Percentiles rank a stretch among this genome's conserved stretches.
Conservation (phyloP, 2,888 invertebrate species). For the Apodemia zela region DNA sequence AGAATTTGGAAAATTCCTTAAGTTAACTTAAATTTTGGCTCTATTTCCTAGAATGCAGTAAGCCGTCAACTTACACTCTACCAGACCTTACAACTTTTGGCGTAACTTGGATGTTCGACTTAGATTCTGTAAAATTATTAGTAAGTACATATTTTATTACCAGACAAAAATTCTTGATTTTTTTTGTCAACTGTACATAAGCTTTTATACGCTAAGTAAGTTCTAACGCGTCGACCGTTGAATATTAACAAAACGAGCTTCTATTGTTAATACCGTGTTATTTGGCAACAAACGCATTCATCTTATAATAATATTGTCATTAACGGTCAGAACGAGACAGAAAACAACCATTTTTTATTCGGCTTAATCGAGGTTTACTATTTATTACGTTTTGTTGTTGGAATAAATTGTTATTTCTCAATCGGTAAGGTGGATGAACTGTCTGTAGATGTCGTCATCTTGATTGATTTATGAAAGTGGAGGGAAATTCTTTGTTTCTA, state of each 20-base stretch:
- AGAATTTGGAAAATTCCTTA: no score
- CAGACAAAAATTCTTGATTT: slow-evolving; percentile 17
- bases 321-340: slow-evolving; percentile 39
- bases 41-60: no score
- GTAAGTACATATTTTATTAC: no score
- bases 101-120: no score
- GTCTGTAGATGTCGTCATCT: slow-evolving; percentile 10
- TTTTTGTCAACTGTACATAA: slow-evolving; percentile 40
- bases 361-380: slow-evolving; percentile 30
- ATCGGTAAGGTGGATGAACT: slow-evolving; percentile 39
- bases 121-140: no score
- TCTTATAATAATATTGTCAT: slow-evolving; percentile 66
- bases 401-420: slow-evolving; percentile 31
- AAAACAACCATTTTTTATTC: slow-evolving; percentile 38
- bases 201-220: slow-evolving; percentile 42
- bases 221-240: slow-evolving; percentile 41
- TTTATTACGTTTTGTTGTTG: slow-evolving; percentile 29
- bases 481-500: slow-evolving; percentile 17
- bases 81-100: no score
- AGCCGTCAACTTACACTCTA: no score
- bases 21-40: no score
- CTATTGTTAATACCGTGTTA: slow-evolving; percentile 49
- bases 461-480: slow-evolving; percentile 5
- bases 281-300: slow-evolving; percentile 48
- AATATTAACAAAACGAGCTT: slow-evolving; percentile 47